Percentiles rank a stretch among this genome's conserved stretches.
These are phyloP conservation scores for Ploceus nigricollis DNA, from an alignment of 2,113 vertebrate species.

Conservation along the genomic window DNA sequence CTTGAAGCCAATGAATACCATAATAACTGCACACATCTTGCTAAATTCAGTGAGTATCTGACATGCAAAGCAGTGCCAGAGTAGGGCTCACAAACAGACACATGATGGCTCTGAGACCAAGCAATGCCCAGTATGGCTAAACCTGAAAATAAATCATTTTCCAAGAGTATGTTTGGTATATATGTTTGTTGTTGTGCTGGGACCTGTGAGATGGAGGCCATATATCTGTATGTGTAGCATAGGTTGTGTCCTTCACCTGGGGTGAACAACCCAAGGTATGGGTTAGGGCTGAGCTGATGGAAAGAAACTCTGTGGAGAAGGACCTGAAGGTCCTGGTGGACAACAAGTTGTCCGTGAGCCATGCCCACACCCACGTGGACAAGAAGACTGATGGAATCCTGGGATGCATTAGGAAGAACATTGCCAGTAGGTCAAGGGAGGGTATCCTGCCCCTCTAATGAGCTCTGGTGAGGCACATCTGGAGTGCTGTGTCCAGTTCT, in stretches of 20 bases:
- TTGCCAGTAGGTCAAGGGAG: neutral
- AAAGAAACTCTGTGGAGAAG: neutral
- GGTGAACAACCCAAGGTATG: neutral
- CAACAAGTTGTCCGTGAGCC: neutral
- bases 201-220: rapidly evolving
- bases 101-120: neutral
- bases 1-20: neutral
- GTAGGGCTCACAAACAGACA: neutral
- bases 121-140: neutral
- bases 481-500: neutral
- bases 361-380: rapidly evolving
- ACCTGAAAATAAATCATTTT: neutral
- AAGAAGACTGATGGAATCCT: neutral
- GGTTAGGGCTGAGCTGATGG: neutral
- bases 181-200: neutral
- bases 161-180: no score
- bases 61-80: neutral
- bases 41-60: neutral
- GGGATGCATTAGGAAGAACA: neutral
- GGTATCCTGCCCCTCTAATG: neutral
- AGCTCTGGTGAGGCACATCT: neutral
- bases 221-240: rapidly evolving
- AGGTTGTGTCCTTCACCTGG: neutral
- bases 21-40: neutral
- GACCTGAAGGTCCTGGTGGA: neutral